phyloP scores from a whole-genome alignment of 1,140 invertebrate genomes.

The Diorhabda elongata region DNA sequence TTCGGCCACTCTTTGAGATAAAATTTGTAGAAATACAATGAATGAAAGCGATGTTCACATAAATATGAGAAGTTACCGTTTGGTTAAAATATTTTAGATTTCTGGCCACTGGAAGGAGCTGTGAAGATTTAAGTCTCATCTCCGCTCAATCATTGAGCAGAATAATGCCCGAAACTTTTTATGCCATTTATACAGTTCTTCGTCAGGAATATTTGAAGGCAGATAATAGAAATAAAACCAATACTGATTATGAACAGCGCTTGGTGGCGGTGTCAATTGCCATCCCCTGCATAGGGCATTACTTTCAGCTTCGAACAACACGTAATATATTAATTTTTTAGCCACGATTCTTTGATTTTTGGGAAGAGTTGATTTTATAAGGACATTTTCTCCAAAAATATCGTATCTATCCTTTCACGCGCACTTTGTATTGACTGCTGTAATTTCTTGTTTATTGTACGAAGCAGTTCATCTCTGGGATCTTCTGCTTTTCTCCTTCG shows the following conservation, averaged over 20 bases:
- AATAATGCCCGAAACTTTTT: no score
- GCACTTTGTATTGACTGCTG: neutral
- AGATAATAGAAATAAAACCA: no score
- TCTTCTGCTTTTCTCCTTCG: neutral
- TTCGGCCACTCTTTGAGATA: no score
- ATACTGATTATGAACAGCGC: neutral
- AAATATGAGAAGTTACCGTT: no score
- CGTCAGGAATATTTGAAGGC: no score
- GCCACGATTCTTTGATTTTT: neutral
- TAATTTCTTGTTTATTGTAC: neutral
- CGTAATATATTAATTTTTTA: neutral
- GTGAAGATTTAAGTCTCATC: no score
- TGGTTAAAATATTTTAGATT: no score
- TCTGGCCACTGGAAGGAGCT: no score
- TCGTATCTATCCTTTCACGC: neutral
- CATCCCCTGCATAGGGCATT: neutral
- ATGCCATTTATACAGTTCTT: no score
- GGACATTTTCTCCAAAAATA: neutral
- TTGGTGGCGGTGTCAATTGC: neutral
- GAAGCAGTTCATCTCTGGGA: neutral
- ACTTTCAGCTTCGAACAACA: neutral
- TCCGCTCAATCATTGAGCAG: no score
- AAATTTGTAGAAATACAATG: no score
- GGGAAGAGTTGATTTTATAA: neutral
- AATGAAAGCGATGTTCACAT: no score